A percentile compares a stretch with the other conserved stretches of the same genome.
Conservation (phyloP, 2,888 invertebrate species). For the Polyommatus iphigenia region DNA sequence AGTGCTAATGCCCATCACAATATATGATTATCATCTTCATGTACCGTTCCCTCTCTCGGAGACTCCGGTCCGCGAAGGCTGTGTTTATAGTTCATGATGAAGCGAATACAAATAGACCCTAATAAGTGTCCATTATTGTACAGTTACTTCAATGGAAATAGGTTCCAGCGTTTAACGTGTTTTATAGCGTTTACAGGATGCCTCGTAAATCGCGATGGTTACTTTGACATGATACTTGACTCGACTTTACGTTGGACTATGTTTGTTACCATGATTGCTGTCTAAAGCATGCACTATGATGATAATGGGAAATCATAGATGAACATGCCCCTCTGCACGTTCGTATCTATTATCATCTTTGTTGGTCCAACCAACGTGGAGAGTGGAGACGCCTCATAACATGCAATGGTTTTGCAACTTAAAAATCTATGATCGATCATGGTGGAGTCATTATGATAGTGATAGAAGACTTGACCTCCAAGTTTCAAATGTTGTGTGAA, state of each 20-base stretch:
- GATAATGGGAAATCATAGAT: too few species aligned
- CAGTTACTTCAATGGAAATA: conserved; percentile 25
- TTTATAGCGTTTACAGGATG: conserved; percentile 14
- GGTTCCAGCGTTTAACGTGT: neutral
- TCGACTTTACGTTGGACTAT: neutral
- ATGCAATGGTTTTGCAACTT: neutral
- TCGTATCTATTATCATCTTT: too few species aligned
- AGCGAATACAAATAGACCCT: conserved; percentile 34
- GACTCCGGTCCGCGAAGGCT: conserved; percentile 27
- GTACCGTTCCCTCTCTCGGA: conserved; percentile 33
- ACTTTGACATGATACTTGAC: neutral
- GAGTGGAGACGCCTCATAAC: too few species aligned
- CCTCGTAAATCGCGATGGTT: neutral
- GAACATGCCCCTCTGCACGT: too few species aligned
- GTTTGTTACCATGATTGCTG: neutral
- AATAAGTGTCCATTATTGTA: conserved; percentile 34
- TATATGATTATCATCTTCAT: conserved; percentile 24
- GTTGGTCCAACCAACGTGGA: too few species aligned
- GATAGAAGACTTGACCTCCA: neutral
- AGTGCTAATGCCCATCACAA: conserved; percentile 8
- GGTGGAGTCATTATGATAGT: neutral
- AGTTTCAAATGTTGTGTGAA: conserved; percentile 22
- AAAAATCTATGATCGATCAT: neutral
- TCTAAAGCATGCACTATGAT: neutral
- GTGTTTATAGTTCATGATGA: conserved; percentile 35